Base-by-base conservation (phyloP, 2,888 invertebrate genomes). In the Tetheella fluctuosa region DNA sequence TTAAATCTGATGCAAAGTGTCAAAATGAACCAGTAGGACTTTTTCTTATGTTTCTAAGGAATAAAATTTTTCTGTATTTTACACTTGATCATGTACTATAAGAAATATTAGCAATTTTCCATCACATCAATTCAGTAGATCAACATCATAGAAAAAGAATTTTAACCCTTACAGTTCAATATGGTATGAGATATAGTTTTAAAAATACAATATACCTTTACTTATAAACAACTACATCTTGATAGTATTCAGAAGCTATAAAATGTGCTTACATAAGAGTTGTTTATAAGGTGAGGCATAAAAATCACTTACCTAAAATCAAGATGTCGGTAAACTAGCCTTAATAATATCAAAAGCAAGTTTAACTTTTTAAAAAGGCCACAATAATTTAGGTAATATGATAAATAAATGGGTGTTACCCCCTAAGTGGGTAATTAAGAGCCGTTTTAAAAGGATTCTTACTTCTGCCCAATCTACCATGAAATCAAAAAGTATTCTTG, bases 331-430 rank as follows among this genome's bases (percentile, higher is more conserved):
- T 85, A 85, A 86, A 84, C 86, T 87, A 89, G 84, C 85, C 86
- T 86, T 89, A 89, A 82, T 81, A 86, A 34, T 89, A 89, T 76
- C 83, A 87, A 89, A 91, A 91, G 88, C 88, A 91, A 90, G 86
- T 88, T 90, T 84, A 86, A 88, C 84, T 89, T 88, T 85, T 81
- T 78, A 79, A 77, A 48, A 91, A 91, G 91, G 91, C 91, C 91
- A 91, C 90, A 89, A 89, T 86, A 91, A 92, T 91, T 91, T 90
- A 86, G 85, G 86, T 89, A 88, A 79, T 86, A 85, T 85, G 86
- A 88, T 88, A 90, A 89, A 89, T 88, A 89, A 90, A 87, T 80
- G 79, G 80, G 83, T 84, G 79, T 84, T 80, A 86, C 86, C 86
- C 84, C 83, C 79, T 83, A 84, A 76, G 71, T 80, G 81, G 84